Evolutionary conservation across 2,797 vertebrate genomes (phyloP).

Genomic region (Adrianichthys oophorus): DNA sequence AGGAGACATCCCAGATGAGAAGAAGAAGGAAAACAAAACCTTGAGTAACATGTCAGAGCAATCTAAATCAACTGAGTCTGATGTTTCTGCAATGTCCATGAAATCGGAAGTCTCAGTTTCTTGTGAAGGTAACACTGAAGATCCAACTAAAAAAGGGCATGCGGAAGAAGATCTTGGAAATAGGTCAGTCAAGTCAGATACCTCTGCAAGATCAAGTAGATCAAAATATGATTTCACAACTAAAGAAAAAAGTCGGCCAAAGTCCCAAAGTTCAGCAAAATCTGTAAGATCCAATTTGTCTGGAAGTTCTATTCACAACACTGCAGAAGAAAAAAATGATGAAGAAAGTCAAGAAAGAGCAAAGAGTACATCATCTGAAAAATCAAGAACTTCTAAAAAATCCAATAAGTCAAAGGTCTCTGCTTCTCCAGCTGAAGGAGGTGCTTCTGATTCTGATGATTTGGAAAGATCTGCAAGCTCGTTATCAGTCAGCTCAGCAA

Average conservation of each 20-base stretch:
- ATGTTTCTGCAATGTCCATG: constrained; percentile 40
- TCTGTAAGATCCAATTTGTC: constrained; percentile 29
- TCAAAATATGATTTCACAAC: constrained; percentile 25
- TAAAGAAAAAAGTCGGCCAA: constrained; percentile 29
- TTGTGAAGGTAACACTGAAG: constrained; percentile 12
- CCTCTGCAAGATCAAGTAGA: constrained; percentile 32
- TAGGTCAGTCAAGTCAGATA: constrained; percentile 47
- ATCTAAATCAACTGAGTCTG: constrained; percentile 55
- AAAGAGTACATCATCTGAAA: constrained; percentile 44
- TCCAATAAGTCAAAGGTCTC: constrained; percentile 30
- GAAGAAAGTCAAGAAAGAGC: constrained; percentile 36
- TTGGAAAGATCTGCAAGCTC: constrained; percentile 40
- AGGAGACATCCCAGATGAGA: constrained; percentile 1
- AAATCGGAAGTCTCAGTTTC: constrained; percentile 34
- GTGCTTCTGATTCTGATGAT: constrained; percentile 12
- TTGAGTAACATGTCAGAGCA: constrained; percentile 39
- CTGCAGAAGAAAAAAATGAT: background rate
- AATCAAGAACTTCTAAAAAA: constrained; percentile 31
- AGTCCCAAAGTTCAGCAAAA: constrained; percentile 40
- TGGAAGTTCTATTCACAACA: constrained; percentile 1
- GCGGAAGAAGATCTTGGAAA: constrained; percentile 37
- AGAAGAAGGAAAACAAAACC: constrained; percentile 17
- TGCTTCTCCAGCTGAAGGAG: constrained; percentile 2
- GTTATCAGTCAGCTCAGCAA: constrained; percentile 47
- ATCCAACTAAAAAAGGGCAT: constrained; percentile 9